Base-by-base conservation (phyloP, 2,888 invertebrate species). In the Formica aserva region DNA sequence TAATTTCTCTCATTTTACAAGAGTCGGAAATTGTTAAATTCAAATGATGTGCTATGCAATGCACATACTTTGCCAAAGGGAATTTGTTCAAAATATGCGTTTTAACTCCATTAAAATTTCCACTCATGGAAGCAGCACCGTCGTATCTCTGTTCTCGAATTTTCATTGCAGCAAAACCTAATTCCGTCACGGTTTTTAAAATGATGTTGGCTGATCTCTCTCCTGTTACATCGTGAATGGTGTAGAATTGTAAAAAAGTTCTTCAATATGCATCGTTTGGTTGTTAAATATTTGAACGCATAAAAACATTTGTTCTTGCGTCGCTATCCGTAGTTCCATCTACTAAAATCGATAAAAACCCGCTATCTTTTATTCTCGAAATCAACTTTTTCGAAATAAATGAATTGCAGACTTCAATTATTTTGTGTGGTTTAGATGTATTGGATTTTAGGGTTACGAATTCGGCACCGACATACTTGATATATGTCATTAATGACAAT, bases 71-170 rank as follows among this genome's bases (percentile, higher is more conserved):
- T 65, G 38, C 63, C 11, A 38, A 65, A 65, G 63, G 38, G 22
- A 38, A 65, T 22, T 65, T 65, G 0, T 65, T 65, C 6, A 41
- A 65, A 65, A 41, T 65, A 65, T 41, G 65, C 4, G 26, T 8
- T 41, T 65, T 67, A 29, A 67, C 67, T 5, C 67, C 48, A 67
- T 67, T 67, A 67, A 67, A 67, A 22, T 67, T 48, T 67, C 67
- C 67, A 48, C 45, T 67, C 48, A 67, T 67, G 2, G 67, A 67
- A 67, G 48, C 29, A 45, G 41, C 65, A 22, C 65, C 65, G 6
- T 65, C 38, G 2, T 65, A 65, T 22, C 65, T 15, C 22, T 65
- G 65, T 41, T 41, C 65, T 65, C 41, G 65, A 65, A 65, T 65
- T 38, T 65, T 65, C 22, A 41, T 65, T 65, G 22, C 22, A 65